phyloP scores from a whole-genome alignment of 2,888 invertebrate genomes.

The Tetramorium bicarinatum region DNA sequence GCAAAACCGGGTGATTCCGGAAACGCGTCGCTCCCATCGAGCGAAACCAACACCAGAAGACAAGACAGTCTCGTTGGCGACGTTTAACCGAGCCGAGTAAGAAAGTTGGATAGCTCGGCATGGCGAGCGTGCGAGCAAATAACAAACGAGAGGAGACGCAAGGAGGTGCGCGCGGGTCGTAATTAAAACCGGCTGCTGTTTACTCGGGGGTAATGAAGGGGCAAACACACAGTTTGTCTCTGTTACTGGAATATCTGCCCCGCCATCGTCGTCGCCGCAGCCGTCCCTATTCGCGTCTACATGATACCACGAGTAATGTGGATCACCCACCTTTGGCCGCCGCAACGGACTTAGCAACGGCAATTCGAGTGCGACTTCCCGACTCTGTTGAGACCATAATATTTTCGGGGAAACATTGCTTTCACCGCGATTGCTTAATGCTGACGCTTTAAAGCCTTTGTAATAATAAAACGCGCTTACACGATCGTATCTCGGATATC shows the following conservation, averaged over 20 bases:
- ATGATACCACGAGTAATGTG: conserved; percentile 45
- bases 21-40: neutral
- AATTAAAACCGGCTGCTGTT: conserved; percentile 85
- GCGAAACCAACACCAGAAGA: neutral
- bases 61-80: conserved; percentile 46
- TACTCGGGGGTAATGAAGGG: conserved; percentile 85
- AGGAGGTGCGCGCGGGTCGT: conserved; percentile 79
- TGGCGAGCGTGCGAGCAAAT: conserved; percentile 81
- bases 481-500: neutral
- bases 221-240: conserved; percentile 85
- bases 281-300: conserved; percentile 43
- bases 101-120: conserved; percentile 80
- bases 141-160: conserved; percentile 83
- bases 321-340: conserved; percentile 21
- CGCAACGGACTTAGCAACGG: conserved; percentile 42
- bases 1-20: neutral
- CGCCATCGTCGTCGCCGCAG: conserved; percentile 13
- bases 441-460: neutral
- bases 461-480: no score
- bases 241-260: conserved; percentile 80
- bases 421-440: conserved; percentile 8
- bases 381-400: conserved; percentile 8
- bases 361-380: conserved; percentile 34
- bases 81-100: conserved; percentile 79
- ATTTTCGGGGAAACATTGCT: conserved; percentile 33